These are phyloP conservation scores for Premnoplex brunnescens DNA, from an alignment of 2,797 vertebrate species.

Conservation along the genomic window DNA sequence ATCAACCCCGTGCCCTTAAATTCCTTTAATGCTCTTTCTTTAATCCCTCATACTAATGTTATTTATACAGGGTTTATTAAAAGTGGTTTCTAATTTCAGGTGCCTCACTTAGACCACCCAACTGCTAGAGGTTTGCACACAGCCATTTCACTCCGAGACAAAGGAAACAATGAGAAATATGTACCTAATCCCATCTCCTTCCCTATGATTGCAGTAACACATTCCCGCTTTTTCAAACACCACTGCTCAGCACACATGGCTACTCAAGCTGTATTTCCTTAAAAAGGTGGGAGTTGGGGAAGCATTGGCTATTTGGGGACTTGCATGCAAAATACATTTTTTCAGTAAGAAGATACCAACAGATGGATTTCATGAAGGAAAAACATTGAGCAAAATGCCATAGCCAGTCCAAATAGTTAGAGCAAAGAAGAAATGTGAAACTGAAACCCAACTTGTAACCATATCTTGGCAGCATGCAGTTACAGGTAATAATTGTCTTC, in stretches of 20 bases:
- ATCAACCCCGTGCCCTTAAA: slow-evolving; percentile 19
- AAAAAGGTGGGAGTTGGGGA: background rate
- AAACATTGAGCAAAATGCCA: slow-evolving; percentile 7
- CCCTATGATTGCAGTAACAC: background rate
- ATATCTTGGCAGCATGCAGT: background rate
- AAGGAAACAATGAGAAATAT: background rate
- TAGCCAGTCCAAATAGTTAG: background rate
- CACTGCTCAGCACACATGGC: background rate
- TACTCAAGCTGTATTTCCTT: background rate
- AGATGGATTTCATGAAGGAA: slow-evolving; percentile 21
- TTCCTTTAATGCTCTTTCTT: slow-evolving; percentile 20
- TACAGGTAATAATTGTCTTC: slow-evolving; percentile 18
- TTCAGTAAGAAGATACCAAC: background rate
- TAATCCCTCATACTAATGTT: slow-evolving; percentile 59
- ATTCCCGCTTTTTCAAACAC: background rate
- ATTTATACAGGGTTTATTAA: slow-evolving; percentile 49
- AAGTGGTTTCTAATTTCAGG: slow-evolving; percentile 49
- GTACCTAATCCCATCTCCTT: background rate
- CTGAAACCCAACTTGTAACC: background rate
- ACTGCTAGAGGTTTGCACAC: background rate
- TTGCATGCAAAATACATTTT: background rate
- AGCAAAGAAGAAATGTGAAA: background rate
- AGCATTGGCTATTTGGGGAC: background rate
- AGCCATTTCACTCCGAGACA: background rate
- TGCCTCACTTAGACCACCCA: background rate